These are phyloP conservation scores for Aurelia aurita DNA, from an alignment of 30 jellyfish, hydroid and myxozoan genomes.

Conservation along the genomic window DNA sequence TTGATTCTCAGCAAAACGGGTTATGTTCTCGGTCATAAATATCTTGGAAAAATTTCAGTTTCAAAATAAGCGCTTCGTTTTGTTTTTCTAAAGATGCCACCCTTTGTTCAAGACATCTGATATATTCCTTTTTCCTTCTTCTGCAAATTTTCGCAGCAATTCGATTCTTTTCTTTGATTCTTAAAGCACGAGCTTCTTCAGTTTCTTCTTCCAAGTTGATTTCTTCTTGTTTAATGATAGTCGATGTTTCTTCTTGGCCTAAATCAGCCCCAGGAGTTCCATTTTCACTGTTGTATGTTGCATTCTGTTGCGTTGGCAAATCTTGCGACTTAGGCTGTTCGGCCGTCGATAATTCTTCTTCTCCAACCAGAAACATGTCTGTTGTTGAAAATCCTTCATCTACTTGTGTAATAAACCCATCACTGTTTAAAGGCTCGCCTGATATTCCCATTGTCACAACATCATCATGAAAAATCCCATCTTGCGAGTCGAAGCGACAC, in stretches of 20 bases:
- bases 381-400: slow-evolving; percentile 23
- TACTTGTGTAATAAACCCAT: slow-evolving; percentile 1
- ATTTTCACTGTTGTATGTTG: background rate
- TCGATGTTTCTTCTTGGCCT: background rate
- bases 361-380: slow-evolving; percentile 38
- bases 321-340: background rate
- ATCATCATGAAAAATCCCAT: no score
- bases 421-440: background rate
- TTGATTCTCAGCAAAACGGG: no score
- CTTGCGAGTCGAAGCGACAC: no score
- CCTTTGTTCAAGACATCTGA: slow-evolving; percentile 38
- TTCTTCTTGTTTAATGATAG: background rate
- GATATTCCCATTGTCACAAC: no score
- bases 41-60: slow-evolving; percentile 37
- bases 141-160: slow-evolving; percentile 62
- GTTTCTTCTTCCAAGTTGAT: slow-evolving; percentile 22
- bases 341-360: slow-evolving; percentile 10
- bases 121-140: slow-evolving; percentile 49
- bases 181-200: slow-evolving; percentile 58
- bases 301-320: background rate
- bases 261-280: background rate
- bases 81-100: slow-evolving; percentile 48
- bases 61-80: slow-evolving; percentile 30
- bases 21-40: slow-evolving; percentile 47
- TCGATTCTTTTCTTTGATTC: slow-evolving; percentile 44